phyloP scores from a whole-genome alignment of 2,797 vertebrate species.

The Rhyacichthys aspro region DNA sequence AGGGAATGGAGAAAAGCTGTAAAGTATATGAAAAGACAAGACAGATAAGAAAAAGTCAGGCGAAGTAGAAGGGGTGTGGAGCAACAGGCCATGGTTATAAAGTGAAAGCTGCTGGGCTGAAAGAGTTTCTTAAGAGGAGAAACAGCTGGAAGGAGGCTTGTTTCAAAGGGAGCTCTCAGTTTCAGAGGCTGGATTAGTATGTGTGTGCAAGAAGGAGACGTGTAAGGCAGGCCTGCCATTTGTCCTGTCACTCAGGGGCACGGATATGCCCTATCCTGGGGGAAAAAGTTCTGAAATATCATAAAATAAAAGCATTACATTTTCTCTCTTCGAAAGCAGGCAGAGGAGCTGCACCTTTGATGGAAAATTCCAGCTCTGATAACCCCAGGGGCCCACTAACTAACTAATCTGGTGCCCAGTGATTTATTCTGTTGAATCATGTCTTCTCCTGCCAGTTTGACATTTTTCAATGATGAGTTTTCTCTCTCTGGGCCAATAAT shows the following conservation, averaged over 20 bases:
- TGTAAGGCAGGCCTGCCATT: constrained; percentile 52
- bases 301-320: constrained; percentile 40
- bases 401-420: constrained; percentile 76
- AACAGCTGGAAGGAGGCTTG: constrained; percentile 70
- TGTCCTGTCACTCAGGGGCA: constrained; percentile 69
- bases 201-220: constrained; percentile 16
- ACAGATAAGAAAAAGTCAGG: constrained; percentile 50
- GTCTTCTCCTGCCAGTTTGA: constrained; percentile 77
- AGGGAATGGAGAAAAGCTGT: constrained; percentile 46
- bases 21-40: constrained; percentile 37
- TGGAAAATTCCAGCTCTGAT: constrained; percentile 77
- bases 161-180: constrained; percentile 61
- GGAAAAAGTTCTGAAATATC: constrained; percentile 36
- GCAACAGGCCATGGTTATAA: constrained; percentile 34
- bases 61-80: constrained; percentile 27
- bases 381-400: constrained; percentile 72
- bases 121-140: constrained; percentile 56
- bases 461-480: constrained; percentile 78
- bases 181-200: constrained; percentile 48
- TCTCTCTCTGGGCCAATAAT: constrained; percentile 63
- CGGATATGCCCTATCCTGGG: constrained; percentile 45
- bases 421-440: constrained; percentile 78
- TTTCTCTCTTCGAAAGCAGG: constrained; percentile 34
- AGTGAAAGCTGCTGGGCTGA: constrained; percentile 51
- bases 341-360: constrained; percentile 35